Percentiles rank a stretch among this genome's conserved stretches.
These are phyloP conservation scores for Blennius ocellaris DNA, from an alignment of 2,113 vertebrate species.

Conservation along the genomic window DNA sequence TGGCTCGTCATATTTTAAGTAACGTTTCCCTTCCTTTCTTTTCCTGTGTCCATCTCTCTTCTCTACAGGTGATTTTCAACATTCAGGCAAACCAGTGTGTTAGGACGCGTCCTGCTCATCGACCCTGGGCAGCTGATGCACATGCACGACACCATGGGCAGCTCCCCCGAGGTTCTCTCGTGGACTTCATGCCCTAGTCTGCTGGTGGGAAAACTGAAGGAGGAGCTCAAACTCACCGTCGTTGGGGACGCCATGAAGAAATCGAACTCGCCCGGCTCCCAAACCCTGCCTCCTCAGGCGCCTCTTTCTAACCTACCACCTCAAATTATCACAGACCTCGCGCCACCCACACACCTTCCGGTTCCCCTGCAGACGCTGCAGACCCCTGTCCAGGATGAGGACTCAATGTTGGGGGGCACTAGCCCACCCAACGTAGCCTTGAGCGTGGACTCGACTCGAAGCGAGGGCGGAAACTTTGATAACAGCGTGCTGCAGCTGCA, in stretches of 20 bases:
- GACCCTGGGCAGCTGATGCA: constrained; percentile 81
- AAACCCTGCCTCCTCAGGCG: constrained; percentile 71
- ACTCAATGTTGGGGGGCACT: constrained; percentile 60
- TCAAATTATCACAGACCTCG: constrained; percentile 88
- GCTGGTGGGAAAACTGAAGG: constrained; percentile 87
- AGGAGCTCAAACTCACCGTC: constrained; percentile 86
- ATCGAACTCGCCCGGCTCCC: constrained; percentile 65
- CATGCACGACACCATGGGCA: constrained; percentile 94
- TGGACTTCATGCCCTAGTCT: constrained; percentile 90
- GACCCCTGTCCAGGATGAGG: constrained; percentile 82
- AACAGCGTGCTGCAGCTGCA: constrained; percentile 96
- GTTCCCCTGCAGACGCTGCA: constrained; percentile 68
- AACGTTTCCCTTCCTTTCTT: constrained; percentile 12
- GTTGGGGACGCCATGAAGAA: constrained; percentile 83
- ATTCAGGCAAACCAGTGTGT: constrained; percentile 47
- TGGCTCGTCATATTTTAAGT: neutral
- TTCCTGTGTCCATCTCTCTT: constrained; percentile 3
- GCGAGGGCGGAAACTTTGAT: constrained; percentile 91
- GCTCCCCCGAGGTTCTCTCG: constrained; percentile 92
- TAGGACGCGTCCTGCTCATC: constrained; percentile 44
- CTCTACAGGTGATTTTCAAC: constrained; percentile 68
- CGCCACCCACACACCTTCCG: constrained; percentile 81
- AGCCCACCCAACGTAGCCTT: constrained; percentile 87
- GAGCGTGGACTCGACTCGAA: constrained; percentile 90
- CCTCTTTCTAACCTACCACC: constrained; percentile 79